Conservation (phyloP, 2,888 invertebrate genomes). For the Teinopalpus imperialis region DNA sequence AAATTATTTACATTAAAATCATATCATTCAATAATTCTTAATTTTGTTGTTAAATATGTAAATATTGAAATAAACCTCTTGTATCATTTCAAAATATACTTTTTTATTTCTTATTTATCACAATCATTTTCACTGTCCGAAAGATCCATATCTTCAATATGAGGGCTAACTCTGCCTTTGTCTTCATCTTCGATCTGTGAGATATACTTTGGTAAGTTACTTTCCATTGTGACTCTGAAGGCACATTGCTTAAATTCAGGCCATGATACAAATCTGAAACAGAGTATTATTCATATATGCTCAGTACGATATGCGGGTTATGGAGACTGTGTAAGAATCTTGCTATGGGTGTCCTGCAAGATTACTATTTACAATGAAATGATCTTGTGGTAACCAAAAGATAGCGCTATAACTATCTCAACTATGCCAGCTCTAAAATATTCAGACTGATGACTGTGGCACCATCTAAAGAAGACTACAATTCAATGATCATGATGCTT, state of each 20-base stretch:
- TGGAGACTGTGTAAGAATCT: too few species aligned
- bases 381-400: too few species aligned
- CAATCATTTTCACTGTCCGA: constrained; percentile 43
- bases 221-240: constrained; percentile 85
- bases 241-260: constrained; percentile 85
- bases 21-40: neutral
- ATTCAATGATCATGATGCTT: too few species aligned
- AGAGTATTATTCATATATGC: too few species aligned
- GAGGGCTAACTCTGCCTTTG: constrained; percentile 43
- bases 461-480: too few species aligned
- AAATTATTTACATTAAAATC: neutral
- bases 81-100: constrained; percentile 1
- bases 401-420: too few species aligned
- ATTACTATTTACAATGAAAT: too few species aligned
- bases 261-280: constrained; percentile 81
- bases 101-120: constrained; percentile 19
- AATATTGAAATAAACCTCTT: constrained; percentile 20
- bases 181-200: constrained; percentile 57
- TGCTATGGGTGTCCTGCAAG: too few species aligned
- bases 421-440: too few species aligned
- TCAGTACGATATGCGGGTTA: too few species aligned
- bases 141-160: constrained; percentile 58
- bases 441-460: too few species aligned
- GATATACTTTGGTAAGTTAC: constrained; percentile 74
- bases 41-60: constrained; percentile 13